Percentiles rank a stretch among this genome's conserved stretches.
These are phyloP conservation scores for Cremastinae sp. DNA, from an alignment of 2,888 invertebrate genomes.

Conservation along the genomic window DNA sequence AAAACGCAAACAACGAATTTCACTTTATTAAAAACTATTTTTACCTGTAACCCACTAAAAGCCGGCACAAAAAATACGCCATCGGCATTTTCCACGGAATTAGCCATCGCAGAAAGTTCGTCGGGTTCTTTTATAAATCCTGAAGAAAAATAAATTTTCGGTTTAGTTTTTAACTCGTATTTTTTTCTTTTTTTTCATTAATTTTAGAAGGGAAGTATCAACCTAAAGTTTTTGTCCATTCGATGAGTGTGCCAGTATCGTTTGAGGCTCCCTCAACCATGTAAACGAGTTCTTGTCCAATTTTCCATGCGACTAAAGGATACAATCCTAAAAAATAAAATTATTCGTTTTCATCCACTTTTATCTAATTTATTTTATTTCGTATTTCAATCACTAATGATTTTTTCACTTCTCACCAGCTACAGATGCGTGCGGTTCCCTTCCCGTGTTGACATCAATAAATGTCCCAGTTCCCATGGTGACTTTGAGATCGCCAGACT, in stretches of 20 bases:
- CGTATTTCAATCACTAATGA: background rate
- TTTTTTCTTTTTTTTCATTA: background rate
- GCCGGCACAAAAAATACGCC: constrained; percentile 94
- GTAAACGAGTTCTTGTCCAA: constrained; percentile 84
- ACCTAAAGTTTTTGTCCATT: constrained; percentile 91
- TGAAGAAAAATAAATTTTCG: constrained; percentile 69
- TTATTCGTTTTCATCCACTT: background rate
- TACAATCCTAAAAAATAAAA: constrained; percentile 85
- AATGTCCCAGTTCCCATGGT: constrained; percentile 97
- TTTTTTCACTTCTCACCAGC: constrained; percentile 83
- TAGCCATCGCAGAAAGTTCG: constrained; percentile 86
- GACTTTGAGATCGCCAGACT: constrained; percentile 89
- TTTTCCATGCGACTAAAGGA: constrained; percentile 94
- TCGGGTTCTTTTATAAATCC: constrained; percentile 85
- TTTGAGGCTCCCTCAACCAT: constrained; percentile 93
- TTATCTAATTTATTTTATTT: background rate
- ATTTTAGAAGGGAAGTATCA: constrained; percentile 45
- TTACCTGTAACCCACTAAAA: constrained; percentile 92
- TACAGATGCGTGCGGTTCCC: constrained; percentile 88
- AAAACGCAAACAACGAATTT: constrained; percentile 2
- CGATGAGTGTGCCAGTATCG: constrained; percentile 93
- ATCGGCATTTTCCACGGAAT: constrained; percentile 85
- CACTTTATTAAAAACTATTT: constrained; percentile 36
- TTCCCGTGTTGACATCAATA: constrained; percentile 91
- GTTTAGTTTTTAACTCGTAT: constrained; percentile 22